phyloP scores from a whole-genome alignment of 2,888 invertebrate species.

The Polyommatus iphigenia region DNA sequence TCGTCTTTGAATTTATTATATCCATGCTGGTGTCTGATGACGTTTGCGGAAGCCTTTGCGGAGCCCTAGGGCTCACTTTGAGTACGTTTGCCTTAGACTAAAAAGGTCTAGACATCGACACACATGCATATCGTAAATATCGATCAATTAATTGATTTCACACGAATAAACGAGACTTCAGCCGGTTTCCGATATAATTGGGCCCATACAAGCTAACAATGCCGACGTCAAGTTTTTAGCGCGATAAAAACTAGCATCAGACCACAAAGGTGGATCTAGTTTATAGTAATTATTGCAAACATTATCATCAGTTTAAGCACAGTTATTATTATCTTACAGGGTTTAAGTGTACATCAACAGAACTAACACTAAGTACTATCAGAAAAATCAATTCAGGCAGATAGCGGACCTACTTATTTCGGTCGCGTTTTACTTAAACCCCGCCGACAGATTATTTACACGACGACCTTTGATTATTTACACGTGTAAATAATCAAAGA shows the following conservation, averaged over 20 bases:
- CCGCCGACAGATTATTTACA: too few species aligned
- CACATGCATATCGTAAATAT: slow-evolving; percentile 14
- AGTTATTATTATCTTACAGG: background rate
- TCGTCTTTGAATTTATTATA: too few species aligned
- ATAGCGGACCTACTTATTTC: too few species aligned
- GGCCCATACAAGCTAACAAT: slow-evolving; percentile 27
- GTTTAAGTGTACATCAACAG: background rate
- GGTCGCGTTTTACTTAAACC: too few species aligned
- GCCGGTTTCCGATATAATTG: slow-evolving; percentile 28
- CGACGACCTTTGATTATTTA: too few species aligned
- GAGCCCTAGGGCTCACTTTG: too few species aligned
- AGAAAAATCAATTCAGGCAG: too few species aligned
- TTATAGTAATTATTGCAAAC: background rate
- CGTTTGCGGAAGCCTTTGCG: too few species aligned
- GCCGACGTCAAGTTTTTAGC: slow-evolving; percentile 27
- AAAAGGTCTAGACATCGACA: background rate
- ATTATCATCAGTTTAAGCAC: background rate
- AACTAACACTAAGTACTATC: background rate
- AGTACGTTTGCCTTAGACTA: background rate
- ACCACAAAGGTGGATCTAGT: slow-evolving; percentile 21
- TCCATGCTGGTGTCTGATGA: too few species aligned
- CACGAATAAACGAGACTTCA: slow-evolving; percentile 14
- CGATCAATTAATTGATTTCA: slow-evolving; percentile 30
- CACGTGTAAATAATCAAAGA: too few species aligned
- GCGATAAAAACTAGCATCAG: slow-evolving; percentile 1